Evolutionary conservation across 2,797 vertebrate species (phyloP), one percentile per base, ranked within the genome.

Genomic region (Phalanger gymnotis): DNA sequence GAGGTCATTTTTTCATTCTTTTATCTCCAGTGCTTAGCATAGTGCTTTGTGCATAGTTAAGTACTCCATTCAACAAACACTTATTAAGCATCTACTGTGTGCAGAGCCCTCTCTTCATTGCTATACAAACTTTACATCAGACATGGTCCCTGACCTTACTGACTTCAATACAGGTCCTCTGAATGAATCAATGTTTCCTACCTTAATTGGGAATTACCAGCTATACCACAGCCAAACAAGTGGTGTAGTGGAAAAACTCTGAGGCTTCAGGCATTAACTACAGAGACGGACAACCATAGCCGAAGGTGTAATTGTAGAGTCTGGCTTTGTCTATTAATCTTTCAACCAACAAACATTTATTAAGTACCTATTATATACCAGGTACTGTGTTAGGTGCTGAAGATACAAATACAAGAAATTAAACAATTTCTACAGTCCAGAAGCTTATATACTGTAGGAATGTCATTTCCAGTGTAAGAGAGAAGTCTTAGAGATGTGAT

Each of bases 21-120:
- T 0, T 22, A 13, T 30, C 57, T 55, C 0, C 0, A 40, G 16
- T 19, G 31, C 91, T 52, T 0, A 4, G 89, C 1, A 34, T 1
- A n/a, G 10, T 31, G 51, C 9, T 34, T 0, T 25, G 58, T 90
- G 47, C 53, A 22, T 0, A 9, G 53, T 11, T 31, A 87, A 40
- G 28, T 52, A 30, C 19, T 51, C 14, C 31, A 25, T 66, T 66
- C 54, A 53, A 28, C 6, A 53, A 54, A 25, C 3, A 61, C 22
- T 13, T 47, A 25, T 13, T 90, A 91, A 73, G 0, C 11, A 53
- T 5, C 30, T 34, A 61, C 30, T 31, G 13, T 13, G 57, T 61
- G 28, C 55, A 56, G 55, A 56, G 55, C 55, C 27, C 56, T 30
- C 56, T 57, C 27, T 57, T 57, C 56, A 57, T 27, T 28, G 56